Evolutionary conservation across 2,888 invertebrate species (phyloP).

Genomic region (Synergus japonicus): DNA sequence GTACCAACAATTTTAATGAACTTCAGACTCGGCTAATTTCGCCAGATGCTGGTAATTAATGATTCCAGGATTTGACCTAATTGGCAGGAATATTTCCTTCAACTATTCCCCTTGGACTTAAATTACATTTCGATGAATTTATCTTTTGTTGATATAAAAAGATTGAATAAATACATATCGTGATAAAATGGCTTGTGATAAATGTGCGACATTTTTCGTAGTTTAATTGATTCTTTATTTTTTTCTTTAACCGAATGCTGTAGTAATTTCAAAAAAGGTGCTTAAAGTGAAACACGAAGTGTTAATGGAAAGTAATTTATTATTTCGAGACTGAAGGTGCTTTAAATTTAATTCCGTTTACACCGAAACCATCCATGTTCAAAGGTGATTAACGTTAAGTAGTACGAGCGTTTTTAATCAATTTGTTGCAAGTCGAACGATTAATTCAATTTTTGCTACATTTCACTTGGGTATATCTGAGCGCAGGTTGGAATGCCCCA

Average conservation of each 20-base stretch:
- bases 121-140: too few species aligned
- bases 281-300: slow-evolving; percentile 16
- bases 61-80: neutral
- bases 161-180: neutral
- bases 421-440: slow-evolving; percentile 28
- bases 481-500: neutral
- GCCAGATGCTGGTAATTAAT: slow-evolving; percentile 18
- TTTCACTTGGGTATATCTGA: slow-evolving; percentile 7
- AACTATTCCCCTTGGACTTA: neutral
- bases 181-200: neutral
- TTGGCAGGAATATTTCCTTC: slow-evolving; percentile 1
- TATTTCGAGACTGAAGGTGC: slow-evolving; percentile 22
- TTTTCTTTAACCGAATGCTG: neutral
- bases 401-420: slow-evolving; percentile 25
- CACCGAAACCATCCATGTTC: neutral
- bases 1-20: slow-evolving; percentile 30
- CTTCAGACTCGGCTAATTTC: neutral
- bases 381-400: slow-evolving; percentile 31
- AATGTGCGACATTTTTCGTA: neutral
- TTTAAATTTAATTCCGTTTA: slow-evolving; percentile 28
- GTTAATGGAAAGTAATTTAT: slow-evolving; percentile 15
- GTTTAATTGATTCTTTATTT: neutral
- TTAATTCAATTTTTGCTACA: slow-evolving; percentile 29
- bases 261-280: neutral
- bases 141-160: neutral